phyloP scores from a whole-genome alignment of 2,113 vertebrate species.

The Bufo gargarizans region DNA sequence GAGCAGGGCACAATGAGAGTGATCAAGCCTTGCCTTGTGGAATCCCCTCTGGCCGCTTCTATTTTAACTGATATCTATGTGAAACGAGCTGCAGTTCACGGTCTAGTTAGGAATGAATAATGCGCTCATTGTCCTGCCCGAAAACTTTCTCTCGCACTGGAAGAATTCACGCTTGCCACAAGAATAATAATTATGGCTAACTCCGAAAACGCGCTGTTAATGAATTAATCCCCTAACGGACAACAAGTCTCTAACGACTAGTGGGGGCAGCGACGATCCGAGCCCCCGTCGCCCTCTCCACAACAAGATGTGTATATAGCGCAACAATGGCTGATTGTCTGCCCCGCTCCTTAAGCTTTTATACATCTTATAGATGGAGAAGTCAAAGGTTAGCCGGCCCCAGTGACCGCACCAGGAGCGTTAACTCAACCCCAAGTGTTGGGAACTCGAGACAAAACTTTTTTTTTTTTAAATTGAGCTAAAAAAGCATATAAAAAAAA shows the following conservation, averaged over 20 bases:
- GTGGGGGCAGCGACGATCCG: constrained; percentile 80
- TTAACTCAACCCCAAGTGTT: constrained; percentile 75
- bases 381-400: constrained; percentile 95
- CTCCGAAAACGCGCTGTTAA: constrained; percentile 76
- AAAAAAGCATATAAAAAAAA: constrained; percentile 66
- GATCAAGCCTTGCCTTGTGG: constrained; percentile 73
- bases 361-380: constrained; percentile 76
- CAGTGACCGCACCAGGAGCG: constrained; percentile 86
- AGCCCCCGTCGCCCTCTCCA: constrained; percentile 77
- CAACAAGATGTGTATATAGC: constrained; percentile 77
- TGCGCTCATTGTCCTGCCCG: constrained; percentile 85
- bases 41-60: constrained; percentile 75
- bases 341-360: constrained; percentile 67
- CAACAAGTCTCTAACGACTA: constrained; percentile 78
- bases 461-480: constrained; percentile 68
- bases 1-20: constrained; percentile 70
- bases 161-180: constrained; percentile 79
- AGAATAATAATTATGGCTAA: constrained; percentile 83
- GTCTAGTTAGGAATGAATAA: constrained; percentile 87
- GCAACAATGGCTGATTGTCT: constrained; percentile 90
- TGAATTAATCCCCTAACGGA: constrained; percentile 85
- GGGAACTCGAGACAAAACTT: constrained; percentile 71
- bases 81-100: constrained; percentile 83
- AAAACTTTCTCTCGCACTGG: constrained; percentile 80
- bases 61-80: constrained; percentile 84